Base-by-base conservation (phyloP, 2,113 vertebrate species). In the Manacus vitellinus region DNA sequence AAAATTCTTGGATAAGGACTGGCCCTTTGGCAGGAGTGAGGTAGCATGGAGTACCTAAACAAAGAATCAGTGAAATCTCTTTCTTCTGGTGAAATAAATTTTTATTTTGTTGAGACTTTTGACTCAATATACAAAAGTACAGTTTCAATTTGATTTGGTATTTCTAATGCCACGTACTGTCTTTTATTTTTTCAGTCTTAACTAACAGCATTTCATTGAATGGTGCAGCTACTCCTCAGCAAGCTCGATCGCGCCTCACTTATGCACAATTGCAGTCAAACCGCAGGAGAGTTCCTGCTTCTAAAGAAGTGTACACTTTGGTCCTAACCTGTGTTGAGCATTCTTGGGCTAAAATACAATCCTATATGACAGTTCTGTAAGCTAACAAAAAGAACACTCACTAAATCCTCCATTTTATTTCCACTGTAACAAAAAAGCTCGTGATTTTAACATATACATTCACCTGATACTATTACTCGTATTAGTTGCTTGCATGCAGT, bases 211-310 rank as follows among this genome's bases (percentile, higher is more conserved):
- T 68, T 88, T 92, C 78, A 93, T 46, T 37, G 81, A 84, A 72
- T 8, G 30, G 39, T 49, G 44, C 41, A 76, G 59, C 47, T 61
- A 52, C 65, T 78, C 79, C 76, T 77, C 75, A 94, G 83, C 85
- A 91, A 63, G 90, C 75, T 94, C 56, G 19, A 56, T 93, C 79
- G 68, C 93, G 90, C 52, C 90, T 92, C 31, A 47, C 83, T 93
- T 90, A 80, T 10, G 47, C 72, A 68, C 77, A 81, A 49, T 63
- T 83, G 62, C 37, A 80, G 33, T 14, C 77, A 63, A 89, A 78
- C 28, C 71, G 65, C 1, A 1, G 44, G 31, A 89, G 51, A 63
- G 51, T 47, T 91, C 86, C 70, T 93, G 58, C 81, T 85, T 92
- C 68, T 84, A 39, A 74, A 80, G 78, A 90, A 77, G 72, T 16